Evolutionary conservation across 2,888 invertebrate species (phyloP).

Genomic region (Carterocephalus palaemon): DNA sequence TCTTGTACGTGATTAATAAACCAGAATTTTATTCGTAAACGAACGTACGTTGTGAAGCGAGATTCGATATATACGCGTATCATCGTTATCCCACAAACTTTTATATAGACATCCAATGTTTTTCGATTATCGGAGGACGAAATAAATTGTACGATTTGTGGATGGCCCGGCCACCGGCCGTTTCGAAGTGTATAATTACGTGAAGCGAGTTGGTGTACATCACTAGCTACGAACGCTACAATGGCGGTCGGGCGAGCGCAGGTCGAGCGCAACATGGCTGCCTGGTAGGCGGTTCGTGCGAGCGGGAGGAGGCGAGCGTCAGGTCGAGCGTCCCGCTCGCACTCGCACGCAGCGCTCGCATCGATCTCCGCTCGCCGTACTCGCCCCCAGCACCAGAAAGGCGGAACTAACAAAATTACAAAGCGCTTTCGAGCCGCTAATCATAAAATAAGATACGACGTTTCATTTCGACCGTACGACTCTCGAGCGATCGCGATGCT

Average conservation of each 20-base stretch:
- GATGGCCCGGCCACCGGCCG: no score
- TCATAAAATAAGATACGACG: conserved; percentile 80
- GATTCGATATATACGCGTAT: neutral
- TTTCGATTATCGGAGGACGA: conserved; percentile 22
- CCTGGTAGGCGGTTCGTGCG: conserved; percentile 76
- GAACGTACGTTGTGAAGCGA: neutral
- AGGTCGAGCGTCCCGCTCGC: conserved; percentile 59
- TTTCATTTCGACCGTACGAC: conserved; percentile 78
- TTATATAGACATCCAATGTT: conserved; percentile 13
- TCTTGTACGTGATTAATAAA: conserved; percentile 6
- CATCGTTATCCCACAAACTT: neutral
- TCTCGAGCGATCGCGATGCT: conserved; percentile 75
- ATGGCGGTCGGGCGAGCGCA: conserved; percentile 79
- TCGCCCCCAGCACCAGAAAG: conserved; percentile 80
- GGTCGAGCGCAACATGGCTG: conserved; percentile 80
- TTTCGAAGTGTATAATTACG: conserved; percentile 44
- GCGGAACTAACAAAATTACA: conserved; percentile 80
- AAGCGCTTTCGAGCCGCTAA: conserved; percentile 80
- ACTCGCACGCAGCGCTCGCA: conserved; percentile 71
- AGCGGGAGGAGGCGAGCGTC: conserved; percentile 59
- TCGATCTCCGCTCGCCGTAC: conserved; percentile 76
- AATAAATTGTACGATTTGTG: conserved; percentile 28
- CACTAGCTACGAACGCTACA: conserved; percentile 76
- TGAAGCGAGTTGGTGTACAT: conserved; percentile 62
- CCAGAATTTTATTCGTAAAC: neutral